phyloP scores from a whole-genome alignment of 2,888 invertebrate species.

The Cheilosia pagana region DNA sequence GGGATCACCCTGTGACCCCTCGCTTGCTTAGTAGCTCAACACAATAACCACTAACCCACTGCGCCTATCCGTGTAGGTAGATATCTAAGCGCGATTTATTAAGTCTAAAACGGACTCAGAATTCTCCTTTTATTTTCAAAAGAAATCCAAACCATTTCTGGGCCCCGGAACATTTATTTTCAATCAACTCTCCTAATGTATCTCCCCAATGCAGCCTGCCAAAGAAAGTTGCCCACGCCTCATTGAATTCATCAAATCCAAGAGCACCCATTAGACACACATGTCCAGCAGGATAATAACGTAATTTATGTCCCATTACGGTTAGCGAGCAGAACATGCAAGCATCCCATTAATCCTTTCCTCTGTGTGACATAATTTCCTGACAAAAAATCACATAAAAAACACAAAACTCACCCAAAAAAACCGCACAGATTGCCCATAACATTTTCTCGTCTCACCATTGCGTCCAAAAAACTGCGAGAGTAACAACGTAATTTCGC shows the following conservation, averaged over 20 bases:
- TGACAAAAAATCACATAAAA: slow-evolving; percentile 68
- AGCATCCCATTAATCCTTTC: slow-evolving; percentile 62
- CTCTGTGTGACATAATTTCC: slow-evolving; percentile 63
- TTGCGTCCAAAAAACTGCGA: slow-evolving; percentile 13
- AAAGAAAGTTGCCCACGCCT: slow-evolving; percentile 37
- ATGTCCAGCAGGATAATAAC: slow-evolving; percentile 55
- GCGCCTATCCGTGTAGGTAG: no score
- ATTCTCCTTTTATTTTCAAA: no score
- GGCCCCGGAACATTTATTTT: no score
- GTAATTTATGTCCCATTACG: slow-evolving; percentile 51
- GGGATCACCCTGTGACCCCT: no score
- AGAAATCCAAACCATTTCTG: no score
- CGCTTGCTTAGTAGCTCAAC: no score
- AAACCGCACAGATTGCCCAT: slow-evolving; percentile 68
- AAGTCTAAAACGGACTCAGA: no score
- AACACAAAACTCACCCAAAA: slow-evolving; percentile 45
- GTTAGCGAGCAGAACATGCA: slow-evolving; percentile 23
- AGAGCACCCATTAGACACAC: slow-evolving; percentile 66
- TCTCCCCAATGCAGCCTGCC: neutral
- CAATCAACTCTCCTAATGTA: no score
- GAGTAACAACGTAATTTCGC: slow-evolving; percentile 58
- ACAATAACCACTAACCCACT: no score
- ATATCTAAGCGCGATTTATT: no score
- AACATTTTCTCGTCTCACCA: slow-evolving; percentile 65
- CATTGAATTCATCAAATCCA: slow-evolving; percentile 65